Evolutionary conservation across 2,888 invertebrate species (phyloP), one percentile per base, ranked within the genome.

Genomic region (Euplagia quadripunctaria): DNA sequence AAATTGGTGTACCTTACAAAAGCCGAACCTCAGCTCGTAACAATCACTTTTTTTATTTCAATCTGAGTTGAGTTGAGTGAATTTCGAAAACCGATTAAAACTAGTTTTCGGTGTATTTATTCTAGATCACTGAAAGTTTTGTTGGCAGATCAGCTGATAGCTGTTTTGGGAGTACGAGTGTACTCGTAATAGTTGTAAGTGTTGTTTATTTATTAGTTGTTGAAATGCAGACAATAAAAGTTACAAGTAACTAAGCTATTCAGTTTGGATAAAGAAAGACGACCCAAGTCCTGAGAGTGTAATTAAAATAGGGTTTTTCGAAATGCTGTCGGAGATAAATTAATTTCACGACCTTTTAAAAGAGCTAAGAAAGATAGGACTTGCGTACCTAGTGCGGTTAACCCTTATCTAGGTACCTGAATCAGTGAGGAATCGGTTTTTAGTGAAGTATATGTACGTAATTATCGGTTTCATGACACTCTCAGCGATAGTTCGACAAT

Each of bases 51-150:
- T 31, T 31, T 31, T 31, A 31, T 31, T 31, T 65, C 14, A 49
- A 46, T 65, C 7, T 65, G 46, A 20, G 55, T n/a, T 55, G 14
- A 46, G 20, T 65, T 20, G 20, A 46, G 46, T 20, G 9, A n/a
- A 55, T 9, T 46, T 65, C 65, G 8, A 49, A 66, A 65, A 65
- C 49, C 49, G 31, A 49, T 65, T 65, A 49, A 20, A 65, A 65
- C 49, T 16, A 65, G 49, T 65, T 31, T 12, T 43, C 49, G 14
- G 12, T 31, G 49, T 65, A 16, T 65, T 14, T 20, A 49, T 20
- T n/a, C 46, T 49, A 20, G 65, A 84, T 81, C 79, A 79, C 77
- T 77, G 79, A 83, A 83, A 86, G 81, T 87, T 85, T 78, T 75
- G 76, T 79, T 71, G 71, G 79, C 76, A 83, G 77, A 78, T 64